Percentiles rank a stretch among this genome's conserved stretches.
phyloP scores from a whole-genome alignment of 2,797 vertebrate genomes.

The Myripristis jacobus region DNA sequence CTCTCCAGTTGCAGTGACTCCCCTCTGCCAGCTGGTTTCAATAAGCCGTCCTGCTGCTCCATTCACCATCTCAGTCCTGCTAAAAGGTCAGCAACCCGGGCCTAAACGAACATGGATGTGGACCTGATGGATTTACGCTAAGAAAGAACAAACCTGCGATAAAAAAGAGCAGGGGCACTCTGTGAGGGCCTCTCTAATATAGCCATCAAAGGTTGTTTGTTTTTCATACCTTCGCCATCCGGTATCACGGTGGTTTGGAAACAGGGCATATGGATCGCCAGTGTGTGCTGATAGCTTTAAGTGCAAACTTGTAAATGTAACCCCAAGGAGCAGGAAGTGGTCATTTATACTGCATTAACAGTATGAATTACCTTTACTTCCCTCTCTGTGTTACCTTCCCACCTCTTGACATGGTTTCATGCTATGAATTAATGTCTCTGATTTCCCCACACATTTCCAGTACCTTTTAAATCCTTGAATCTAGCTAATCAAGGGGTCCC shows the following conservation, averaged over 20 bases:
- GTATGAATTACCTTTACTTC: constrained; percentile 38
- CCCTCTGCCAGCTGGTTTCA: constrained; percentile 81
- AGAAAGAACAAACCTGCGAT: constrained; percentile 59
- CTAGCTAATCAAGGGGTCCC: constrained; percentile 17
- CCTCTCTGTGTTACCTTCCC: constrained; percentile 35
- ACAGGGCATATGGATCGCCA: background rate
- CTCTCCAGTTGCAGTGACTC: constrained; percentile 63
- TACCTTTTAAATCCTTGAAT: constrained; percentile 19
- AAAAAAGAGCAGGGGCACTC: constrained; percentile 40
- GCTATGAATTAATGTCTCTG: constrained; percentile 40
- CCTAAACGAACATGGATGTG: constrained; percentile 61
- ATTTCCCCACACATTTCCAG: constrained; percentile 7
- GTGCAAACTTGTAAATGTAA: background rate
- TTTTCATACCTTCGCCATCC: constrained; percentile 55
- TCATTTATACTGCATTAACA: constrained; percentile 28
- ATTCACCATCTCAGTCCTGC: constrained; percentile 49
- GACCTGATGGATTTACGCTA: constrained; percentile 76
- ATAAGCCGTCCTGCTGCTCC: constrained; percentile 74
- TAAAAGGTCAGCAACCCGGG: constrained; percentile 73
- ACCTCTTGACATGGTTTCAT: constrained; percentile 23
- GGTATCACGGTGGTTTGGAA: constrained; percentile 6
- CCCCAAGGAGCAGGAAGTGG: background rate
- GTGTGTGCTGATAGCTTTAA: constrained; percentile 2
- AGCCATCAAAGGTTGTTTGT: constrained; percentile 58
- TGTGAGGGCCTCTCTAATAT: constrained; percentile 44